Evolutionary conservation across 2,113 vertebrate species (phyloP), one percentile per base, ranked within the genome.

Genomic region (Pelobates fuscus): DNA sequence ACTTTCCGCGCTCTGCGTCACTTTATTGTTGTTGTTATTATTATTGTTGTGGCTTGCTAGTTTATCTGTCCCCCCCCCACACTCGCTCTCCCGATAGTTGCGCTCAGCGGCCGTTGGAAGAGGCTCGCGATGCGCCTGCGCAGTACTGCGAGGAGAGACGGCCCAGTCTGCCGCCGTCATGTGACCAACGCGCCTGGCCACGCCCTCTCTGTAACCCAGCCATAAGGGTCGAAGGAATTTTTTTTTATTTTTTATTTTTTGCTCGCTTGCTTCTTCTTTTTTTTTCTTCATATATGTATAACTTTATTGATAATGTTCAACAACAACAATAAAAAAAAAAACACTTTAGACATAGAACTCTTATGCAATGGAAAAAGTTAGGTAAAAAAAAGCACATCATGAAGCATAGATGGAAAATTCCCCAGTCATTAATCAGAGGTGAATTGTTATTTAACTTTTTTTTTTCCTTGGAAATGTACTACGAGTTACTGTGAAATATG

Each of bases 31-130:
- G 23, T 23, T 58, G 17, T 49, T 67, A 12, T 49, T 63, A 30
- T 41, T 37, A 12, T 49, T 63, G 43, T 41, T 37, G 10, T 65
- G 18, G 57, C 52, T 67, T 10, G 32, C 15, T 15, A 3, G 23
- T 46, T 0, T 27, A 43, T 64, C 7, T 18, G 2, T 2, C 30
- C 41, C 46, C 64, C 46, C 46, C 25, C 5, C 27, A 20, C 58
- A 27, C 10, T 17, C 24, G 20, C 24, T 29, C 75, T 37, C 27
- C 41, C 75, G 64, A 68, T 21, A 68, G 69, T 29, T 17, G 43
- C 25, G 63, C 70, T 70, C 70, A 20, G 63, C 43, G 49, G 70
- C 77, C 70, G 49, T 61, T 60, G 70, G 64, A 27, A 44, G 14
- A 27, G 58, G 57, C 41, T 61, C 25, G n/a, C 26, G 27, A 26